Conservation (phyloP, 2,113 vertebrate species). For the Hippoglossus stenolepis region DNA sequence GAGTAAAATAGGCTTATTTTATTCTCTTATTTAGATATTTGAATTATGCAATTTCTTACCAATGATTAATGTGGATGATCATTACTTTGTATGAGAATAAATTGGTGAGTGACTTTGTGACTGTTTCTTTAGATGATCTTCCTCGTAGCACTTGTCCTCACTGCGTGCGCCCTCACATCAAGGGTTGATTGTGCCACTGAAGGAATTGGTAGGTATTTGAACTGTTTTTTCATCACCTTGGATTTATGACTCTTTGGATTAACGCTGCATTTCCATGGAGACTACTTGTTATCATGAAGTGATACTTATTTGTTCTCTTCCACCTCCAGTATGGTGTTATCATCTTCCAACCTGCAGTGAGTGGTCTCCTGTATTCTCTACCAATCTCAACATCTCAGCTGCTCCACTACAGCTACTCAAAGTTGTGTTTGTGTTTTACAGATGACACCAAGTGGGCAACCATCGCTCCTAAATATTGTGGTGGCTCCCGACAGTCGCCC, state of each 20-base stretch:
- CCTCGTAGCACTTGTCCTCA: constrained; percentile 11
- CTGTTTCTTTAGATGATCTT: constrained; percentile 45
- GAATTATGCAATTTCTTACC: background rate
- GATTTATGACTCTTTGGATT: background rate
- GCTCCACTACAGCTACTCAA: background rate
- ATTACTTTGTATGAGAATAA: no score
- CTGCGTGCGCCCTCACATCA: constrained; percentile 19
- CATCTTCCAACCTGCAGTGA: constrained; percentile 50
- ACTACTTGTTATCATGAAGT: background rate
- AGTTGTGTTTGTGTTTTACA: constrained; percentile 9
- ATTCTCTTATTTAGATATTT: background rate
- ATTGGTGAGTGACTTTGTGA: background rate
- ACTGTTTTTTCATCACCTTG: rapidly evolving
- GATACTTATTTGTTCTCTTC: background rate
- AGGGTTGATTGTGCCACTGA: background rate
- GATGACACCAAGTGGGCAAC: constrained; percentile 54
- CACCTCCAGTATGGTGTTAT: constrained; percentile 67
- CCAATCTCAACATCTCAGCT: background rate
- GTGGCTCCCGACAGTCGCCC: constrained; percentile 77
- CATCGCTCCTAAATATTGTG: constrained; percentile 30
- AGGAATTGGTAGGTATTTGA: background rate
- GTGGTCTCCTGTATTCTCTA: constrained; percentile 16
- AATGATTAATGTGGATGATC: background rate
- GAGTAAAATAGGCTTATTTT: no score
- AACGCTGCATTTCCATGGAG: background rate